Base-by-base conservation (phyloP, 2,113 vertebrate genomes). In the Conger conger region DNA sequence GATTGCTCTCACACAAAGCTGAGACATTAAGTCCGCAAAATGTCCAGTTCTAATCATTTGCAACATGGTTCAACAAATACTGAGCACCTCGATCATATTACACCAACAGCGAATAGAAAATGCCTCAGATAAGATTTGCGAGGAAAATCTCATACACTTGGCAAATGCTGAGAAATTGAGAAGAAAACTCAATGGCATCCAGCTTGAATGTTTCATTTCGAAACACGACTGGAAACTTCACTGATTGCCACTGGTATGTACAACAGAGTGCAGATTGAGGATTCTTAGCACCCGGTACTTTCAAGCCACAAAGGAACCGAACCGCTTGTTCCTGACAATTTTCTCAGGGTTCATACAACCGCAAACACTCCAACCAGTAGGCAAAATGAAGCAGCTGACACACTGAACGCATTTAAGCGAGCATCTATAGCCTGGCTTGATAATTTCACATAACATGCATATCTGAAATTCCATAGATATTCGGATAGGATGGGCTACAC, bases 1-100 rank as follows among this genome's bases (percentile, higher is more conserved):
- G n/a, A 36, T 85, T 63, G 68, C 27, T 33, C 33, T 73, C 16
- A 38, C 54, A 37, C 60, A 37, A 42, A 83, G 60, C 81, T 83
- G 20, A 38, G n/a, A n/a, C 33, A 73, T 30, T 73, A 73, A 73
- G 68, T 13, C 27, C 68, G 27, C n/a, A 73, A 8, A 33, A 73
- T 33, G 30, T 33, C 68, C n/a, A 73, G n/a, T 73, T 73, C 68
- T 11, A n/a, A 2, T 73, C 30, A 73, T 73, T 73, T 73, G 68
- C 68, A 33, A 73, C 68, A 73, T 33, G 68, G 68, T 73, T 73
- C 68, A 33, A 73, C 27, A 73, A 73, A 73, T 33, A 73, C 27
- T 73, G n/a, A 30, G 68, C 68, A 17, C 68, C 68, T 73, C 27
- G n/a, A 73, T 73, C 4, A 73, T 8, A 73, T 33, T 73, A 73